A percentile compares a stretch with the other conserved stretches of the same genome.
Conservation (phyloP, 1,140 invertebrate species). For the Agraylea sexmaculata region DNA sequence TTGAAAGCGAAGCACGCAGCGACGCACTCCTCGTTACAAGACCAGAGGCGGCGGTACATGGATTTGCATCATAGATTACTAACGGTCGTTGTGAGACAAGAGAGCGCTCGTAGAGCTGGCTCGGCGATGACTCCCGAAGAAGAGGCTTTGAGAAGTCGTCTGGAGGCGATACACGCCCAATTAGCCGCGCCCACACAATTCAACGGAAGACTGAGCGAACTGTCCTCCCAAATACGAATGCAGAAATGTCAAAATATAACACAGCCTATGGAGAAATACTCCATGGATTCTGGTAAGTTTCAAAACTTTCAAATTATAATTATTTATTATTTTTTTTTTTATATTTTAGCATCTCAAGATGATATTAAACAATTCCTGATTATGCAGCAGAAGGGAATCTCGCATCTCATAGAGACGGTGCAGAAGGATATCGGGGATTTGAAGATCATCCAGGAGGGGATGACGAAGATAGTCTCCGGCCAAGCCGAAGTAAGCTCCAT, state of each 20-base stretch:
- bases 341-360: constrained; percentile 41
- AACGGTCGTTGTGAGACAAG: constrained; percentile 71
- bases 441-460: constrained; percentile 68
- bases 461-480: constrained; percentile 38
- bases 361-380: constrained; percentile 61
- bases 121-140: constrained; percentile 78
- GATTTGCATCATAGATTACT: constrained; percentile 18
- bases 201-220: constrained; percentile 82
- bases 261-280: constrained; percentile 38
- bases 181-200: constrained; percentile 85
- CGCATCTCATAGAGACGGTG: constrained; percentile 67
- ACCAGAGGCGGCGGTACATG: constrained; percentile 16
- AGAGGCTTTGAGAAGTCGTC: constrained; percentile 68
- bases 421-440: constrained; percentile 63
- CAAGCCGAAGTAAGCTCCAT: constrained; percentile 16
- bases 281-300: constrained; percentile 41
- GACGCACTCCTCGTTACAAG: constrained; percentile 25
- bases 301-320: too few relatives aligned
- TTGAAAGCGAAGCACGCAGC: constrained; percentile 48
- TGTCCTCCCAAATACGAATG: constrained; percentile 77
- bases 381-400: constrained; percentile 75
- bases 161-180: constrained; percentile 76
- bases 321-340: constrained; percentile 20
- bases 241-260: constrained; percentile 47
- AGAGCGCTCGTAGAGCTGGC: constrained; percentile 75